Evolutionary conservation across 2,888 invertebrate genomes (phyloP), one percentile per base, ranked within the genome.

Genomic region (Acanthococcus lagerstroemiae): DNA sequence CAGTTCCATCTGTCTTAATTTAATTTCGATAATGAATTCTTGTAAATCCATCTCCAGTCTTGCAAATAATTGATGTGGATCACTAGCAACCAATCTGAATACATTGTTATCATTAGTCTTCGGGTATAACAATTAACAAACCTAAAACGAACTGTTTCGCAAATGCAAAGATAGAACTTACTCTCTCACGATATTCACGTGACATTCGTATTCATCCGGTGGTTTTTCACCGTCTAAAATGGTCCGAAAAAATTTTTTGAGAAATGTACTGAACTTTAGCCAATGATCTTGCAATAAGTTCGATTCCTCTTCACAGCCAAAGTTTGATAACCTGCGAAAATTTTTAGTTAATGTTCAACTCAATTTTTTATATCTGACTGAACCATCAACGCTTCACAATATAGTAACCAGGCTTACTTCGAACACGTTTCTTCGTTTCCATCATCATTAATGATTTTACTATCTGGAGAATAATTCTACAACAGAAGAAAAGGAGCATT

Each of bases 11-110:
- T 82, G 77, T 68, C 78, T 78, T 72, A 82, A 80, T 73, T 83
- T 83, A 69, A 83, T 80, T 74, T 84, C 83, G 70, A 83, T 79
- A 67, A 84, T 82, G 75, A 82, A 83, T 73, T 84, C 83, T 71
- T 82, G 79, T 24, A 83, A 79, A 72, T 83, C 81, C 65, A 82
- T 80, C 72, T 84, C 82, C 70, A 85, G 75, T 72, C 83, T 79
- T 72, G 83, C 78, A 72, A 82, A 83, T 69, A 85, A 76, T 73
- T 84, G 83, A 74, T 84, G 83, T 27, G 84, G 81, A 76, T 86
- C 83, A 68, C 78, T 70, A 24, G 69, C 75, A 17, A 56, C 27
- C 21, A 66, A 48, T 21, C 66, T 66, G 24, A 5, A 57, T 6
- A 30, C 7, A 27, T n/a, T n/a, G n/a, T n/a, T n/a, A n/a, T n/a